Evolutionary conservation across 2,113 vertebrate genomes (phyloP), one percentile per base, ranked within the genome.

Genomic region (Symphodus melops): DNA sequence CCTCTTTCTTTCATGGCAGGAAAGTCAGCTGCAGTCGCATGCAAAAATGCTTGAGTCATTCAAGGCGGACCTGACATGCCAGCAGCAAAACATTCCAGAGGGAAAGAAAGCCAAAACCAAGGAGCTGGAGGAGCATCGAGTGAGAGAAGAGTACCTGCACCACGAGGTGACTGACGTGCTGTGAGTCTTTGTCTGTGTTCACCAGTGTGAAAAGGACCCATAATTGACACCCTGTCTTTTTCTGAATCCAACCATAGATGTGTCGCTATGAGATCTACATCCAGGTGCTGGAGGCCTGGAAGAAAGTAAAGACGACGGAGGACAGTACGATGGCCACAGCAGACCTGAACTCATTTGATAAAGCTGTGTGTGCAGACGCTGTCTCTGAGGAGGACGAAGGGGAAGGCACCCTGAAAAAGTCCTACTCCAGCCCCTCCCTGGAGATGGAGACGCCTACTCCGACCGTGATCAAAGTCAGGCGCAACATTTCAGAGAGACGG

Each of bases 401-500:
- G 2, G 89, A 86, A 0, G 64, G 84, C 0, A 72, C 72, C 3
- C 83, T 98, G 54, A 96, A 96, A 77, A 95, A 95, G 83, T 97
- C 95, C 9, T 87, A 96, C 81, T 98, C 97, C 51, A 97, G 96
- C 79, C 97, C 97, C 0, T 96, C 97, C 5, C 91, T 98, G 54
- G 95, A 95, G 48, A 81, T 93, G 68, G 95, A 97, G 0, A n/a
- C 82, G 25, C 87, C 84, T 1, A 46, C 90, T 10, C 83, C 90
- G 0, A 78, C 92, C 0, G 76, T 93, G 0, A 72, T 94, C 68
- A 97, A 96, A 77, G 96, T 98, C 56, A 94, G 90, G 65, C 94
- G 96, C 28, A 97, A 98, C 85, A 94, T 98, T 84, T 98, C 97
- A 0, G 97, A 98, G 79, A 94, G 97, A 65, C 91, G 97, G 53